Evolutionary conservation across 2,113 vertebrate species (phyloP), one percentile per base, ranked within the genome.

Genomic region (Apeltes quadracus): DNA sequence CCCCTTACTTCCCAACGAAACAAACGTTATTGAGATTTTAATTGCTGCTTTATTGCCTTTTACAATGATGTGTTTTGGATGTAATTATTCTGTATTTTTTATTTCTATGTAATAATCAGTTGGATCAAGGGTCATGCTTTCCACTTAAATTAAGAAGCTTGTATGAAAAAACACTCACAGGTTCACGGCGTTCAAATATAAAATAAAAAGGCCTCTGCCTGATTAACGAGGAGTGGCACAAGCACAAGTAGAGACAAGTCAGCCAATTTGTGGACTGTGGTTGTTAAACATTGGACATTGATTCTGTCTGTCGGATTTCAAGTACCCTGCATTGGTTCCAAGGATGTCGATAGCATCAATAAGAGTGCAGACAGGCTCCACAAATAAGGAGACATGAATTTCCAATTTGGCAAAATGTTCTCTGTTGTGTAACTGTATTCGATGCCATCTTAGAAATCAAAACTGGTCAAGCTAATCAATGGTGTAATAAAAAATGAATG

Each of bases 31-130:
- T 75, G 82, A 90, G 77, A 90, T 89, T 92, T 92, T 87, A 90
- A 93, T 92, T 91, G 92, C 92, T 93, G 91, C 92, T 91, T 93
- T 91, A 89, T 93, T 93, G 92, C 91, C 89, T 94, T 93, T 93
- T 92, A 91, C 89, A 92, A 93, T 89, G 91, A 91, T 92, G 92
- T 93, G 91, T 93, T 92, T 91, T 93, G 89, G 92, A 92, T 93
- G 92, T 92, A 92, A 91, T 89, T 89, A 91, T 91, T 88, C 86
- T 90, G 91, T 93, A 89, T 91, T 93, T 94, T 92, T 92, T 92
- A 93, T 93, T 93, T 94, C 79, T 87, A 89, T 79, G 83, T 93
- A 86, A 87, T 84, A 89, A 84, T 91, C 87, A 75, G 83, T 93
- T 90, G 88, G 86, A 92, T 89, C 78, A 63, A 86, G 92, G 93